phyloP scores from a whole-genome alignment of 2,113 vertebrate genomes.

The Procavia capensis region DNA sequence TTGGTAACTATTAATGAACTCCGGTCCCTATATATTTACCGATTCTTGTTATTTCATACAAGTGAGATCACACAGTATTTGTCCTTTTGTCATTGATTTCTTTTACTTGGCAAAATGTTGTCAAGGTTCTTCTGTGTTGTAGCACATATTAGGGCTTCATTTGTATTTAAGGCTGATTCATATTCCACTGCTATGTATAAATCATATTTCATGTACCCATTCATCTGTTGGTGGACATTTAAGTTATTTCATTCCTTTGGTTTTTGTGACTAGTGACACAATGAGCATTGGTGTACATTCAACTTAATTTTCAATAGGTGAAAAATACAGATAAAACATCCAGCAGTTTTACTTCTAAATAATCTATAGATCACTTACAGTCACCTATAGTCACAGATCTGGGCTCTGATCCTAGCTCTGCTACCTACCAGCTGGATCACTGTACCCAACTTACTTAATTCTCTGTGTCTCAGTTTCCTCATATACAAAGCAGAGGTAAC shows the following conservation, averaged over 20 bases:
- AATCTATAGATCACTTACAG: background rate
- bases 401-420: background rate
- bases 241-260: background rate
- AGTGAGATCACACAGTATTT: background rate
- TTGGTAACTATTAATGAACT: background rate
- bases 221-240: background rate
- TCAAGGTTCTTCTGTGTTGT: background rate
- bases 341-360: constrained; percentile 1
- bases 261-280: background rate
- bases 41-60: no score
- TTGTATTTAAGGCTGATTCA: background rate
- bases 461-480: background rate
- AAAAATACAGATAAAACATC: constrained; percentile 19
- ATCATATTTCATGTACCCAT: background rate
- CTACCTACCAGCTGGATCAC: background rate
- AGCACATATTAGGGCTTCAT: background rate
- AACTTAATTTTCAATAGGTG: background rate
- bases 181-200: background rate
- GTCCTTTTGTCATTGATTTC: background rate
- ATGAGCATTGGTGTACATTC: background rate
- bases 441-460: background rate
- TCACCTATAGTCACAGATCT: background rate
- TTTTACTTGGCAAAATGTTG: background rate
- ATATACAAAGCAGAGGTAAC: background rate
- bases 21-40: background rate